Evolutionary conservation across 2,113 vertebrate genomes (phyloP).

Genomic region (Sylvia atricapilla): DNA sequence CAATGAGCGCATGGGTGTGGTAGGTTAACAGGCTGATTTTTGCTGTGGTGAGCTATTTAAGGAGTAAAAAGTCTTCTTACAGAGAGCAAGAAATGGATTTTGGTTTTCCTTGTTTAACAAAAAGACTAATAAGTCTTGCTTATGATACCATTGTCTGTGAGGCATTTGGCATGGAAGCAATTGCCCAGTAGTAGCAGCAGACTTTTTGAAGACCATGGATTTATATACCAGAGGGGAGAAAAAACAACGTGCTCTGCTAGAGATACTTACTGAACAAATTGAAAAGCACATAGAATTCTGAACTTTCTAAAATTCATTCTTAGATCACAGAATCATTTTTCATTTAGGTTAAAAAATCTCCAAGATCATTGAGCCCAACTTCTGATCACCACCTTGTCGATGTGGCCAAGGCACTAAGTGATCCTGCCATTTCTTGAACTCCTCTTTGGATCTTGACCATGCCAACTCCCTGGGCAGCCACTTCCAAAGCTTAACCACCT

Average conservation of each 20-base stretch:
- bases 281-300: neutral
- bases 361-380: neutral
- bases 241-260: neutral
- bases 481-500: neutral
- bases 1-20: neutral
- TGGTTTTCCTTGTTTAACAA: neutral
- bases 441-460: neutral
- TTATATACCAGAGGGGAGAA: neutral
- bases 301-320: neutral
- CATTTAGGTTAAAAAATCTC: neutral
- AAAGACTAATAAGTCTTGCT: neutral
- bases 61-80: neutral
- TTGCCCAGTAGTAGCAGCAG: neutral
- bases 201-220: no score
- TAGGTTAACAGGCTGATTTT: neutral
- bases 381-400: neutral
- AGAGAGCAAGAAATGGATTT: neutral
- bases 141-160: rapidly evolving
- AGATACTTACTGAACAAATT: neutral
- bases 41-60: neutral
- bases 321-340: neutral
- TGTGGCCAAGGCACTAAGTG: neutral
- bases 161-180: neutral
- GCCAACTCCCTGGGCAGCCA: neutral
- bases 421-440: neutral